Evolutionary conservation across 2,888 invertebrate species (phyloP).

Genomic region (Platycheirus albimanus): DNA sequence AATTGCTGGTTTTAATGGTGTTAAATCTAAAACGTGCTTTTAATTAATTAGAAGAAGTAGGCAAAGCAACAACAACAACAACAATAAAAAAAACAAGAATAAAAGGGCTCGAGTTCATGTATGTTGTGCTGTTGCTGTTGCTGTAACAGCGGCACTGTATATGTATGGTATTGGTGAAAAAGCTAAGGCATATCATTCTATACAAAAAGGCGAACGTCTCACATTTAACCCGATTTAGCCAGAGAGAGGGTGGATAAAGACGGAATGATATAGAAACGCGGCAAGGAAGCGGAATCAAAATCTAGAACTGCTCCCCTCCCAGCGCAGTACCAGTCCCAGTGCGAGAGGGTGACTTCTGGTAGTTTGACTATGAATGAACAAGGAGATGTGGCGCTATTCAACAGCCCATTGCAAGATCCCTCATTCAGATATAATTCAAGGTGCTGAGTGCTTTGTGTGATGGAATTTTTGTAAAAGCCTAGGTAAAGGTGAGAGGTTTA

Average conservation of each 20-base stretch:
- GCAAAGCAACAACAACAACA: slow-evolving; percentile 15
- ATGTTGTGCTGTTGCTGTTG: neutral
- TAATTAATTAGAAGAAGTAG: slow-evolving; percentile 72
- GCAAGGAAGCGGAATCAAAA: slow-evolving; percentile 44
- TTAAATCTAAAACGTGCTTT: slow-evolving; percentile 73
- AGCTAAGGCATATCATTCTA: slow-evolving; percentile 21
- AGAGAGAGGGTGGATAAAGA: neutral
- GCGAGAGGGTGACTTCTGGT: slow-evolving; percentile 23
- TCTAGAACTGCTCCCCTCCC: slow-evolving; percentile 47
- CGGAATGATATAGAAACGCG: slow-evolving; percentile 2
- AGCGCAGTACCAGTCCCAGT: too few relatives aligned
- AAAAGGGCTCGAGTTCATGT: slow-evolving; percentile 18
- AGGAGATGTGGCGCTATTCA: slow-evolving; percentile 49
- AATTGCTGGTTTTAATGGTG: slow-evolving; percentile 69
- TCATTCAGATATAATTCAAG: slow-evolving; percentile 37
- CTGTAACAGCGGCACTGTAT: neutral
- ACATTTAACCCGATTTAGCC: slow-evolving; percentile 25
- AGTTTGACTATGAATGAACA: slow-evolving; percentile 49
- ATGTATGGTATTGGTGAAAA: neutral
- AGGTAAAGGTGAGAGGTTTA: slow-evolving; percentile 73
- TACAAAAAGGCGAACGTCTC: slow-evolving; percentile 41
- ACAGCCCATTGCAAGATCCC: slow-evolving; percentile 55
- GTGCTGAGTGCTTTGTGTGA: slow-evolving; percentile 44
- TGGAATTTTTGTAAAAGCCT: slow-evolving; percentile 46
- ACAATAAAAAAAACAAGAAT: slow-evolving; percentile 43